Base-by-base conservation (phyloP, 2,113 vertebrate genomes). In the Phalacrocorax pelagicus region DNA sequence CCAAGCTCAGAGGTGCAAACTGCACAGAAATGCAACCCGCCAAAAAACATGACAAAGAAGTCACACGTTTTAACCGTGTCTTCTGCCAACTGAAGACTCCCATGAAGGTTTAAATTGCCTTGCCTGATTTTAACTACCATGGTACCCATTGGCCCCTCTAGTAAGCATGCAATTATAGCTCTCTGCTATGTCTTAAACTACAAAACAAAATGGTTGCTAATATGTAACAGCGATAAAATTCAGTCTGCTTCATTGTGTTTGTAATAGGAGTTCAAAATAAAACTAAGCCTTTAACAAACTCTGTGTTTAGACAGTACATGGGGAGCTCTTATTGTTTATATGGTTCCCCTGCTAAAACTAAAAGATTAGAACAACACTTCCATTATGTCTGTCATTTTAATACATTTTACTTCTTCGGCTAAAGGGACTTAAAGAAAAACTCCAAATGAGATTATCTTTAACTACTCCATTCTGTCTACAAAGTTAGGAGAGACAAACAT, bases 241-340 rank as follows among this genome's bases (percentile, higher is more conserved):
- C 63, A 87, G 23, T 46, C 82, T 55, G 10, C 67, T 92, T 32
- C 19, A 86, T 46, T 95, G 57, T 55, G 67, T 9, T 69, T 47
- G 72, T 23, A 81, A 79, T 38, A 22, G 75, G n/a, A 46, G 11
- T 78, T 96, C 52, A 62, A 88, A 90, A 95, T 92, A 91, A 95
- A 59, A 52, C 27, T 62, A 65, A 73, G 34, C 29, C 32, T 66
- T 32, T 65, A 70, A 94, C 65, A 62, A 55, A 13, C 30, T 91
- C 92, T 88, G n/a, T 83, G 24, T 66, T 81, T 75, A 84, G 63
- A 40, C 32, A 81, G 23, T 38, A 78, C 5, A 36, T 22, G 81
- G 14, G 19, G 40, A 91, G 20, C 51, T 84, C 57, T 83, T 94
- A 67, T 57, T 86, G 15, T 58, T 87, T 73, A 54, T 55, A 55